A percentile compares a stretch with the other conserved stretches of the same genome.
Conservation (phyloP, 2,888 invertebrate species). For the Saturnia pavonia region DNA sequence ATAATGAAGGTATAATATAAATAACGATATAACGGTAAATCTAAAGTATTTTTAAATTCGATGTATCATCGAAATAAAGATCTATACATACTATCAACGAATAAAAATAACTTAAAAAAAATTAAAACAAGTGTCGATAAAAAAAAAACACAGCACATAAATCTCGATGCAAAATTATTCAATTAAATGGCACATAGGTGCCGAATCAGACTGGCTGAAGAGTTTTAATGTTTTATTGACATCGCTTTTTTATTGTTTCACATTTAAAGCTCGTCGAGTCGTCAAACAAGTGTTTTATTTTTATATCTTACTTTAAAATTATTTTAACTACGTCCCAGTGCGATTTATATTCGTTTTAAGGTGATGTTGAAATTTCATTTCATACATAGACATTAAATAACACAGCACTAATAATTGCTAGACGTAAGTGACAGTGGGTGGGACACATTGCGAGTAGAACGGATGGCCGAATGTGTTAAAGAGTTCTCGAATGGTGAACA, state of each 20-base stretch:
- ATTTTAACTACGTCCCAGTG: not conserved
- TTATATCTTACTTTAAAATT: slow-evolving; percentile 19
- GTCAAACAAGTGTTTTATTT: slow-evolving; percentile 30
- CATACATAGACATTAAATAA: not conserved
- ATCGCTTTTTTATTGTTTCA: slow-evolving; percentile 29
- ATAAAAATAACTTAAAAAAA: not conserved
- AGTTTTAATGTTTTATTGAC: slow-evolving; percentile 2
- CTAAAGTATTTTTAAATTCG: no score
- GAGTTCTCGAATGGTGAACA: no score
- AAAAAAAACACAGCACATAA: not conserved
- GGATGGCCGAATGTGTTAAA: no score
- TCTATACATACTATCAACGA: not conserved
- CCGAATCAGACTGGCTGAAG: not conserved
- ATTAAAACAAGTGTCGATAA: not conserved
- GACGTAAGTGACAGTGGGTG: no score
- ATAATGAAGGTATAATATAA: no score
- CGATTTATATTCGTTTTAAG: slow-evolving; percentile 6
- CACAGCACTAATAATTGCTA: no score
- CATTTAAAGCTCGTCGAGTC: slow-evolving; percentile 25
- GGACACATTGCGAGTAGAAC: no score
- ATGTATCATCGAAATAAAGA: no score
- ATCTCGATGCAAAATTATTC: slow-evolving; percentile 3
- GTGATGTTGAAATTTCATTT: not conserved
- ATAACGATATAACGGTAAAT: no score
- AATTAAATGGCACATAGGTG: not conserved